Evolutionary conservation across 2,888 invertebrate species (phyloP).

Genomic region (Stratiomys singularior): DNA sequence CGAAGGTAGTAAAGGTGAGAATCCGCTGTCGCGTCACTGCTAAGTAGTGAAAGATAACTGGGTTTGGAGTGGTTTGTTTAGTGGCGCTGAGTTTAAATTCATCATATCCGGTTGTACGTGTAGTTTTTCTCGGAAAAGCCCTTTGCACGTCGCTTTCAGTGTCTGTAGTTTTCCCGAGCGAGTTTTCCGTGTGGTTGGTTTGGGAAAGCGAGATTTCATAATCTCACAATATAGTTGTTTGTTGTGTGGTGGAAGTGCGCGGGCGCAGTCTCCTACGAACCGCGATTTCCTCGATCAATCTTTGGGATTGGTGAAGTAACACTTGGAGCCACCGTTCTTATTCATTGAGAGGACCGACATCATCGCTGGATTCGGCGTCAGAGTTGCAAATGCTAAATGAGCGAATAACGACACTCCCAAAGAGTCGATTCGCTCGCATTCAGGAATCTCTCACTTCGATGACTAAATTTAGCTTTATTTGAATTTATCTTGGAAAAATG

Average conservation of each 20-base stretch:
- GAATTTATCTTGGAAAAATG: too few relatives aligned
- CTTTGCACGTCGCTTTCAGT: background rate
- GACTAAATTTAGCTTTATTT: too few relatives aligned
- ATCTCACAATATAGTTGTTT: background rate
- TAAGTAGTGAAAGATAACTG: background rate
- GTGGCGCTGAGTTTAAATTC: background rate
- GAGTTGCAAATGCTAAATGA: too few relatives aligned
- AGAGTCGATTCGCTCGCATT: too few relatives aligned
- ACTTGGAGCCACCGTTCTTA: background rate
- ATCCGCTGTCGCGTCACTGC: background rate
- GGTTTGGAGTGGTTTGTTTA: background rate
- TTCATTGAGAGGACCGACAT: too few relatives aligned
- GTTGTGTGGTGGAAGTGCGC: conserved; percentile 6
- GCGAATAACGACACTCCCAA: too few relatives aligned
- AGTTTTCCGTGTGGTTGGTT: conserved; percentile 2
- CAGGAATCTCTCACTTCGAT: too few relatives aligned
- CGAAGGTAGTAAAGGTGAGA: background rate
- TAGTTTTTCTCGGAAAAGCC: background rate
- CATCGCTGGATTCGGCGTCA: too few relatives aligned
- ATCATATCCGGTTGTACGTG: conserved; percentile 4
- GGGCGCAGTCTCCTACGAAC: conserved; percentile 32
- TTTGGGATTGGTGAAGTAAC: background rate
- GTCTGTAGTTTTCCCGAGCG: background rate
- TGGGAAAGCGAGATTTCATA: conserved; percentile 21
- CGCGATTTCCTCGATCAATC: background rate